Conservation (phyloP, 2,888 invertebrate genomes). For the Criorhina ranunculi region DNA sequence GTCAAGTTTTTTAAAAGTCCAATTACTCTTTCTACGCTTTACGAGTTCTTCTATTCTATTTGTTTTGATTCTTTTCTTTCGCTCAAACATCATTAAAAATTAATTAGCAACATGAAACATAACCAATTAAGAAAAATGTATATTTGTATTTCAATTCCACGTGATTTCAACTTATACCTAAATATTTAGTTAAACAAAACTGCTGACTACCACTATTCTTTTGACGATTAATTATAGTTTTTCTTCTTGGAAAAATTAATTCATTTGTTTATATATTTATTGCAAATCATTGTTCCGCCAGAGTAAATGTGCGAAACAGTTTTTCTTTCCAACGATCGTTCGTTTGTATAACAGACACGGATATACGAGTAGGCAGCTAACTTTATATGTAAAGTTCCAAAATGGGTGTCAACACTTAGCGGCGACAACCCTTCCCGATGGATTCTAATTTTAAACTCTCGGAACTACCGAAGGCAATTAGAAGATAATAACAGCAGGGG, state of each 20-base stretch:
- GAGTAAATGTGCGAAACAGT: background rate
- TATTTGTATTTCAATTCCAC: background rate
- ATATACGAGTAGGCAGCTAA: background rate
- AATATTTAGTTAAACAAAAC: conserved; percentile 12
- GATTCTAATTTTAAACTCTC: conserved; percentile 3
- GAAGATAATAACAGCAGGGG: conserved; percentile 9
- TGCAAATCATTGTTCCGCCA: background rate
- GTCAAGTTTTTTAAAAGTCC: background rate
- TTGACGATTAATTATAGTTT: background rate
- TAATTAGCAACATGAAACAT: background rate
- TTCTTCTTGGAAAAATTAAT: background rate
- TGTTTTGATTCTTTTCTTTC: background rate
- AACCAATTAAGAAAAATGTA: background rate
- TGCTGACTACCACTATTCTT: background rate
- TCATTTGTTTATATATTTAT: background rate
- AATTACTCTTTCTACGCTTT: background rate
- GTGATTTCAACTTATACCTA: background rate
- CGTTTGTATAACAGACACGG: background rate
- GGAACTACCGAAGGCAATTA: conserved; percentile 1
- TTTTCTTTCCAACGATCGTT: background rate
- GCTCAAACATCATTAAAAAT: conserved; percentile 13
- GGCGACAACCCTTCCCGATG: no score
- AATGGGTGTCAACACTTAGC: background rate
- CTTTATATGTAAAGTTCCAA: no score
- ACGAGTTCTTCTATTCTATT: background rate